These are phyloP conservation scores for Cylindroiulus punctatus DNA, from an alignment of 2,888 invertebrate species.

Conservation along the genomic window DNA sequence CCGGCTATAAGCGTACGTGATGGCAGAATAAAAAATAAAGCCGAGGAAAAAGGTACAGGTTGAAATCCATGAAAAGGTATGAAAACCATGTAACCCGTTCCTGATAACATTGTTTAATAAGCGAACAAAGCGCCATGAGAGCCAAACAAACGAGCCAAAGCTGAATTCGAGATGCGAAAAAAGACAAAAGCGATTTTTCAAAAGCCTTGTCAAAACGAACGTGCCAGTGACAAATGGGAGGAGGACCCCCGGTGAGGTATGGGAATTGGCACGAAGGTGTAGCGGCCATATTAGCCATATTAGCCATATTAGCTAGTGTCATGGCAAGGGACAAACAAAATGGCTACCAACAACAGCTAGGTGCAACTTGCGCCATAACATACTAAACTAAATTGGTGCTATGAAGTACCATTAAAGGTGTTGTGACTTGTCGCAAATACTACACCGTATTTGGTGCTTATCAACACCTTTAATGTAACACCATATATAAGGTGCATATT, in stretches of 20 bases:
- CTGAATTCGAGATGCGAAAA: background rate
- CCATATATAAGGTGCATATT: too few relatives aligned
- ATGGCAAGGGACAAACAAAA: background rate
- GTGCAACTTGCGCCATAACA: too few relatives aligned
- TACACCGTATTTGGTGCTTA: too few relatives aligned
- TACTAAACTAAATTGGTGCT: too few relatives aligned
- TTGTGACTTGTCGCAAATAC: too few relatives aligned
- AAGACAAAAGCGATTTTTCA: conserved; percentile 28
- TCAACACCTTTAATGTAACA: too few relatives aligned
- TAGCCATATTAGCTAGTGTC: background rate
- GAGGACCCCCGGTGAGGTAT: conserved; percentile 17
- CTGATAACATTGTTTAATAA: conserved; percentile 1
- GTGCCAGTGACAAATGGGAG: conserved; percentile 22
- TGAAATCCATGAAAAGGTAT: background rate
- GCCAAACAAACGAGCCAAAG: background rate
- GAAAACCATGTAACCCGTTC: conserved; percentile 1
- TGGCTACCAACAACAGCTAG: background rate
- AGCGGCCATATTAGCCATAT: background rate
- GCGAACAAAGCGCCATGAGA: background rate
- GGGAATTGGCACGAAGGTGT: background rate
- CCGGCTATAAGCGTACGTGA: background rate
- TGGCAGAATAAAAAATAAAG: conserved; percentile 22
- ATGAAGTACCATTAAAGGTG: too few relatives aligned
- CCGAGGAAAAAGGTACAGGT: background rate
- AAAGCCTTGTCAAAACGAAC: conserved; percentile 31